phyloP scores from a whole-genome alignment of 2,888 invertebrate genomes.

The Gastrophysa polygoni region DNA sequence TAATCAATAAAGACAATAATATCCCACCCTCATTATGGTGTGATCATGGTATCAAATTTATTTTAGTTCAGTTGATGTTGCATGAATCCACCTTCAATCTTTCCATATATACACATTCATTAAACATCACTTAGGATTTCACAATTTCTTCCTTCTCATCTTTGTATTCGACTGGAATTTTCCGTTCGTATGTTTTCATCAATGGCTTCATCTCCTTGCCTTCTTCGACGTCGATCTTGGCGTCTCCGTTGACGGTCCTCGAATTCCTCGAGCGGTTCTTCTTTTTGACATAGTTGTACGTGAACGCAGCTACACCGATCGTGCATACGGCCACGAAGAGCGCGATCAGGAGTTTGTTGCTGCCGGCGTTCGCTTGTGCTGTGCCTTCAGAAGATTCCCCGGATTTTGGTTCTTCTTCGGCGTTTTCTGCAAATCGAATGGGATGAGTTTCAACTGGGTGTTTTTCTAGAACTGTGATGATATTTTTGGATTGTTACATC shows the following conservation, averaged over 20 bases:
- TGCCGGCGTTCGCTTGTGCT: constrained; percentile 22
- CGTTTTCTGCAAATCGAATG: constrained; percentile 8
- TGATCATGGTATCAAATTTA: too few species aligned
- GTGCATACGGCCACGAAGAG: constrained; percentile 63
- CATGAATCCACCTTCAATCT: too few species aligned
- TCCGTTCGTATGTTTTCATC: constrained; percentile 41
- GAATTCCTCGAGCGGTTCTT: constrained; percentile 36
- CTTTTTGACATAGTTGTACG: constrained; percentile 64
- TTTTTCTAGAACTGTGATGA: too few species aligned
- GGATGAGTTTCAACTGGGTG: too few species aligned
- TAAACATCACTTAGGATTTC: not conserved
- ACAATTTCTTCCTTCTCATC: constrained; percentile 33
- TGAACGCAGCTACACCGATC: constrained; percentile 62
- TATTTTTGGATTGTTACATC: too few species aligned
- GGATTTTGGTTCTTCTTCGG: constrained; percentile 40
- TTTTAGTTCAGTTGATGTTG: too few species aligned
- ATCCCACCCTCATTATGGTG: too few species aligned
- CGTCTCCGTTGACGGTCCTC: constrained; percentile 42
- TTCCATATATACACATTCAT: not conserved
- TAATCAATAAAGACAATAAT: too few species aligned
- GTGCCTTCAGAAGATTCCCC: constrained; percentile 18
- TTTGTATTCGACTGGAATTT: constrained; percentile 38
- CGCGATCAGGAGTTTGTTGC: constrained; percentile 56
- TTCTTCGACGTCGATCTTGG: constrained; percentile 35
- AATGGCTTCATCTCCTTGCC: constrained; percentile 51